Percentiles rank a stretch among this genome's conserved stretches.
These are phyloP conservation scores for Mayetiola destructor DNA, from an alignment of 2,888 invertebrate species.

Conservation along the genomic window DNA sequence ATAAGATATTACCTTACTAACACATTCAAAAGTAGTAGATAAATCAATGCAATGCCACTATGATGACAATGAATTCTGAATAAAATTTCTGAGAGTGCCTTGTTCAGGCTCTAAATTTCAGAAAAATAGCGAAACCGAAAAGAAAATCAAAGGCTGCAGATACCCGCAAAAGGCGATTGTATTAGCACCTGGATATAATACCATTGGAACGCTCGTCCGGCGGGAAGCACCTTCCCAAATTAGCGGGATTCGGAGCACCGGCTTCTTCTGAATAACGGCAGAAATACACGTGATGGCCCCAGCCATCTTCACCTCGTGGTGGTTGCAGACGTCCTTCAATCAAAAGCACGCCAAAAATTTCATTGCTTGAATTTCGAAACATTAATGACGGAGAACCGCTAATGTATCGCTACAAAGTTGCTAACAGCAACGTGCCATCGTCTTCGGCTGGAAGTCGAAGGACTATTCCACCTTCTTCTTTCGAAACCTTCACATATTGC, in stretches of 20 bases:
- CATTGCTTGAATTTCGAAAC: slow-evolving; percentile 81
- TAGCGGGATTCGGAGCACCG: slow-evolving; percentile 42
- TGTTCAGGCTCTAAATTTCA: too few relatives aligned
- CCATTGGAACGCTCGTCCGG: too few relatives aligned
- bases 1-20: too few relatives aligned
- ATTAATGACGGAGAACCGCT: slow-evolving; percentile 96
- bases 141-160: too few relatives aligned
- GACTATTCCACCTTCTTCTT: slow-evolving; percentile 90
- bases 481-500: slow-evolving; percentile 76
- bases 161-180: too few relatives aligned
- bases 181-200: too few relatives aligned
- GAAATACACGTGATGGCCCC: slow-evolving; percentile 63
- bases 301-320: slow-evolving; percentile 61
- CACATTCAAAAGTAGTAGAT: too few relatives aligned
- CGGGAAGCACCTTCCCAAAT: too few relatives aligned
- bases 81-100: too few relatives aligned
- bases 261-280: slow-evolving; percentile 69
- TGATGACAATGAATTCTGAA: too few relatives aligned
- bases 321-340: slow-evolving; percentile 86
- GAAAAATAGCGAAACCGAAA: too few relatives aligned
- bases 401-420: slow-evolving; percentile 93
- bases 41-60: too few relatives aligned
- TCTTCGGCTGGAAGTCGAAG: slow-evolving; percentile 94
- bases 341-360: slow-evolving; percentile 75
- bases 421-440: slow-evolving; percentile 79